Evolutionary conservation across 2,113 vertebrate species (phyloP).

Genomic region (Sinocyclocheilus grahami): DNA sequence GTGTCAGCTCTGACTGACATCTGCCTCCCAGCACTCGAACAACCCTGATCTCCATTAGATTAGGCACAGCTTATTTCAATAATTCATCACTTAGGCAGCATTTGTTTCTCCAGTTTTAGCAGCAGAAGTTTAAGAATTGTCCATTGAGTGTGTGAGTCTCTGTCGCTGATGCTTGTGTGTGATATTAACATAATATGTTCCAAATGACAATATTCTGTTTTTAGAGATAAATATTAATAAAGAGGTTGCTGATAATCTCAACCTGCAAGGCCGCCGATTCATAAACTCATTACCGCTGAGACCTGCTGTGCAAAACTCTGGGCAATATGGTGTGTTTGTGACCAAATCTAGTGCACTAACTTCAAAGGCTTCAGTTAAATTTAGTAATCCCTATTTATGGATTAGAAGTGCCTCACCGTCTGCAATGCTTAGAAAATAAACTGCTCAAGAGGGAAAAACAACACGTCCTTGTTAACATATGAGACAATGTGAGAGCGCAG

Average conservation of each 20-base stretch:
- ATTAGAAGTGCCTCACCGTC: constrained; percentile 44
- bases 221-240: constrained; percentile 41
- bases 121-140: not conserved
- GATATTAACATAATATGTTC: constrained; percentile 10
- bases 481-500: constrained; percentile 24
- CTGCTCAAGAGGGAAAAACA: constrained; percentile 19
- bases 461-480: constrained; percentile 7
- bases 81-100: constrained; percentile 50
- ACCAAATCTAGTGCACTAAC: constrained; percentile 47
- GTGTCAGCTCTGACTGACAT: constrained; percentile 54
- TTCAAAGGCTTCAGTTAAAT: constrained; percentile 58
- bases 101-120: constrained; percentile 30
- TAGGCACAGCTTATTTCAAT: constrained; percentile 56
- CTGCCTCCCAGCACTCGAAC: constrained; percentile 45
- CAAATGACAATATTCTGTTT: constrained; percentile 18
- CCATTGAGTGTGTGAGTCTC: not conserved
- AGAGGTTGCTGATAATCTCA: constrained; percentile 8
- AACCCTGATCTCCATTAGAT: constrained; percentile 27
- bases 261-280: constrained; percentile 38
- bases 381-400: constrained; percentile 52
- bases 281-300: constrained; percentile 55
- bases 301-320: constrained; percentile 45
- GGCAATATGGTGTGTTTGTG: constrained; percentile 51
- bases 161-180: not conserved
- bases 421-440: constrained; percentile 27